A percentile compares a stretch with the other conserved stretches of the same genome.
phyloP scores from a whole-genome alignment of 2,888 invertebrate species.

The Orthosia incerta region DNA sequence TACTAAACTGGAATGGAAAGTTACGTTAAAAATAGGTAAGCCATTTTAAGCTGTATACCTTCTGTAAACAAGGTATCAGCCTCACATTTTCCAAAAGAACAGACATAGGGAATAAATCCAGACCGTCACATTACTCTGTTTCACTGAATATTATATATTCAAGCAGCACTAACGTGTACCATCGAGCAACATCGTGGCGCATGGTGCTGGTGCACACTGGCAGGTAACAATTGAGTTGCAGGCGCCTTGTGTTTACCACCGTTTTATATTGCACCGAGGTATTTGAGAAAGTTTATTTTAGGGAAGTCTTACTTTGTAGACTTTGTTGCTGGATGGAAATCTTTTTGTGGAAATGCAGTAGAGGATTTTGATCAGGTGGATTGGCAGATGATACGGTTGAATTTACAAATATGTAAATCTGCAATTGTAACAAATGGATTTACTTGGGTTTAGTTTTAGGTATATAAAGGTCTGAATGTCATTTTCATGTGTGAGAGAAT shows the following conservation, averaged over 20 bases:
- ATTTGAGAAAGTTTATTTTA: slow-evolving; percentile 44
- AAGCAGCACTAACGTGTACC: slow-evolving; percentile 4
- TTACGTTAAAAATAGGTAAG: neutral
- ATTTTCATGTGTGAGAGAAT: neutral
- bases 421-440: neutral
- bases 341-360: neutral
- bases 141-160: too few relatives aligned
- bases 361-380: neutral
- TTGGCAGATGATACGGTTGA: neutral
- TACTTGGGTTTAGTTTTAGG: neutral
- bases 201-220: slow-evolving; percentile 4
- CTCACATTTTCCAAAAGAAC: neutral
- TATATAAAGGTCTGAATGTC: neutral
- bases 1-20: neutral
- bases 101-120: slow-evolving; percentile 36
- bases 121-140: slow-evolving; percentile 13
- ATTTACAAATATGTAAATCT: neutral
- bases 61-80: slow-evolving; percentile 17
- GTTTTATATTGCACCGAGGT: slow-evolving; percentile 49
- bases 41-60: neutral
- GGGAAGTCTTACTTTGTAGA: slow-evolving; percentile 47
- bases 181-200: neutral
- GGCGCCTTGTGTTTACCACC: slow-evolving; percentile 61
- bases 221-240: slow-evolving; percentile 66
- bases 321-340: slow-evolving; percentile 20